phyloP scores from a whole-genome alignment of 2,797 vertebrate genomes.

The Pangasius krempfi region DNA sequence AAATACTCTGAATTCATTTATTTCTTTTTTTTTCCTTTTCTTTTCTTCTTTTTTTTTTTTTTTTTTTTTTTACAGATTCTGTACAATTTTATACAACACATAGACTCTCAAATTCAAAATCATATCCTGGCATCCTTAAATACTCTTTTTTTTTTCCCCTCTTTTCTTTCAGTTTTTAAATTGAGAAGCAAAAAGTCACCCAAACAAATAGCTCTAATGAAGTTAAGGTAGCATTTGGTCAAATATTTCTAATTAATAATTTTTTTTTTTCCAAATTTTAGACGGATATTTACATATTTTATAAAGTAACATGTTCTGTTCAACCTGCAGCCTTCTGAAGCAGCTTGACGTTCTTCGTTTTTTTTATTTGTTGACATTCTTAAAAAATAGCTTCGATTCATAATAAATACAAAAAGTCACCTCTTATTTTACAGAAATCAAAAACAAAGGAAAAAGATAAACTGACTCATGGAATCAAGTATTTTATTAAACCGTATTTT shows the following conservation, averaged over 20 bases:
- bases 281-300: slow-evolving; percentile 90
- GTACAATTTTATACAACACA: slow-evolving; percentile 65
- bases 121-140: slow-evolving; percentile 79
- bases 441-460: slow-evolving; percentile 79
- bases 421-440: slow-evolving; percentile 97
- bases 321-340: slow-evolving; percentile 83
- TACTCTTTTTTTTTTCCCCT: slow-evolving; percentile 37
- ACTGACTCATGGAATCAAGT: slow-evolving; percentile 96
- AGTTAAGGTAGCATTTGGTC: slow-evolving; percentile 86
- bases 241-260: slow-evolving; percentile 76
- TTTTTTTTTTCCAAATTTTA: slow-evolving; percentile 70
- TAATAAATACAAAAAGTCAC: slow-evolving; percentile 98
- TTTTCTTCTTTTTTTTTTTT: background rate
- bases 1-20: slow-evolving; percentile 62
- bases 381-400: slow-evolving; percentile 99
- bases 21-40: background rate
- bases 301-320: slow-evolving; percentile 86
- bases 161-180: background rate
- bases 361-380: slow-evolving; percentile 68
- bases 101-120: slow-evolving; percentile 68
- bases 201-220: slow-evolving; percentile 73
- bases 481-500: slow-evolving; percentile 81
- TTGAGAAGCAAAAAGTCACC: slow-evolving; percentile 61
- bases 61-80: slow-evolving; percentile 64
- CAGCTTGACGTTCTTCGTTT: slow-evolving; percentile 76